A percentile compares a stretch with the other conserved stretches of the same genome.
phyloP scores from a whole-genome alignment of 2,888 invertebrate genomes.

The Nomada goodeniana region DNA sequence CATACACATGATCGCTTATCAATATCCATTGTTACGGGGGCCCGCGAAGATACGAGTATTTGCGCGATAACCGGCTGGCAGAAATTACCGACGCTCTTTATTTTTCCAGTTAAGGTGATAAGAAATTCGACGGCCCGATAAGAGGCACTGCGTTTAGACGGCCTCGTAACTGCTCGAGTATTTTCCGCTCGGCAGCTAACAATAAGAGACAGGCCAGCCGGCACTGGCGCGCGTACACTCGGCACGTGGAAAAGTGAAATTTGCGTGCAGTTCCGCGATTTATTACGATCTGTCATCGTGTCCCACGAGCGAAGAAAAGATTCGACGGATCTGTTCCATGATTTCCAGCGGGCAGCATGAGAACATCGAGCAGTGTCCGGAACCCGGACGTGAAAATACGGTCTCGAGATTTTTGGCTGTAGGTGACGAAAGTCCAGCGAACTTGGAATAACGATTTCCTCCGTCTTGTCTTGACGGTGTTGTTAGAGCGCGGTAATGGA shows the following conservation, averaged over 20 bases:
- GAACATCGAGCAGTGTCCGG: constrained; percentile 54
- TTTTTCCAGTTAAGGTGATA: constrained; percentile 51
- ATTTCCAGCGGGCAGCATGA: constrained; percentile 40
- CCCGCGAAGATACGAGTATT: constrained; percentile 51
- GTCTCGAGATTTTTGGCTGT: constrained; percentile 47
- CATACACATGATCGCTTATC: constrained; percentile 3
- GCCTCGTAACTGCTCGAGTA: constrained; percentile 44
- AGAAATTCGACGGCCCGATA: constrained; percentile 56
- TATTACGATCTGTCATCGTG: constrained; percentile 42
- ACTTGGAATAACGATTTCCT: too few relatives aligned
- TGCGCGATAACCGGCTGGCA: constrained; percentile 44
- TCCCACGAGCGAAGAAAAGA: background rate
- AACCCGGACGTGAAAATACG: constrained; percentile 13
- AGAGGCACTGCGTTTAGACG: constrained; percentile 22
- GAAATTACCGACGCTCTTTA: constrained; percentile 51
- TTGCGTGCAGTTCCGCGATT: constrained; percentile 46
- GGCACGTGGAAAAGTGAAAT: constrained; percentile 68
- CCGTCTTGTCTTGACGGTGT: too few relatives aligned
- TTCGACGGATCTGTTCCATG: constrained; percentile 27
- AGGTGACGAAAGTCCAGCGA: constrained; percentile 29
- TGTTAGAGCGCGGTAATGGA: too few relatives aligned
- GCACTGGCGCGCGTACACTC: constrained; percentile 14
- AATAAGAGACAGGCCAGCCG: constrained; percentile 37
- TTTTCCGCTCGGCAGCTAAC: constrained; percentile 9
- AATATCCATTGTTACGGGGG: constrained; percentile 1